These are phyloP conservation scores for Diuraphis noxia DNA, from an alignment of 1,140 invertebrate species.

Conservation along the genomic window DNA sequence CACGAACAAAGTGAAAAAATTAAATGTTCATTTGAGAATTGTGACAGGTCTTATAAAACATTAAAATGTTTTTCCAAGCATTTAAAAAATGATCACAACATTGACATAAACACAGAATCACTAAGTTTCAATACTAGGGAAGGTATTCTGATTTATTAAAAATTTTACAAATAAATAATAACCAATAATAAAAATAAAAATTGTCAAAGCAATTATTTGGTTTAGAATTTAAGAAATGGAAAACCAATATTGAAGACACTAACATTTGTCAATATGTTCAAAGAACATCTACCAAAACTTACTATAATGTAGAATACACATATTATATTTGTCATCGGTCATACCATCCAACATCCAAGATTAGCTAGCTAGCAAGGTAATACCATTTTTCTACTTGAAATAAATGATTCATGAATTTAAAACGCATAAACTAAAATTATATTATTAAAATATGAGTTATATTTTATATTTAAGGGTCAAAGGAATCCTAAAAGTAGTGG, in stretches of 20 bases:
- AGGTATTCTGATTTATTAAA: background rate
- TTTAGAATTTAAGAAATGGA: background rate
- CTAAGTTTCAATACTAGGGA: background rate
- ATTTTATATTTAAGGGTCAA: background rate
- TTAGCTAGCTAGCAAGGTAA: background rate
- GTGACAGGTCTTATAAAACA: background rate
- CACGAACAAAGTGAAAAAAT: background rate
- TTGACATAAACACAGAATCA: background rate
- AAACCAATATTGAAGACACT: background rate
- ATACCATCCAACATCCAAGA: background rate
- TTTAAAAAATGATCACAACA: background rate
- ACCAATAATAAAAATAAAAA: background rate
- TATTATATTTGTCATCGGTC: background rate
- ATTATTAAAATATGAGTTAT: background rate
- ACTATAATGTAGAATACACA: background rate
- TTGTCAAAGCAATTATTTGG: background rate
- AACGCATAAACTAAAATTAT: background rate
- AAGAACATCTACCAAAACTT: background rate
- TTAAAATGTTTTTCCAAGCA: background rate
- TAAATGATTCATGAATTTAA: no score
- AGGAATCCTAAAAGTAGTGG: background rate
- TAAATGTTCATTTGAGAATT: background rate
- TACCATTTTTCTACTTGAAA: background rate
- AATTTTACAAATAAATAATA: background rate
- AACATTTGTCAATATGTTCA: background rate